These are phyloP conservation scores for Bradypodion ventrale DNA, from an alignment of 2,797 vertebrate species.

Conservation along the genomic window DNA sequence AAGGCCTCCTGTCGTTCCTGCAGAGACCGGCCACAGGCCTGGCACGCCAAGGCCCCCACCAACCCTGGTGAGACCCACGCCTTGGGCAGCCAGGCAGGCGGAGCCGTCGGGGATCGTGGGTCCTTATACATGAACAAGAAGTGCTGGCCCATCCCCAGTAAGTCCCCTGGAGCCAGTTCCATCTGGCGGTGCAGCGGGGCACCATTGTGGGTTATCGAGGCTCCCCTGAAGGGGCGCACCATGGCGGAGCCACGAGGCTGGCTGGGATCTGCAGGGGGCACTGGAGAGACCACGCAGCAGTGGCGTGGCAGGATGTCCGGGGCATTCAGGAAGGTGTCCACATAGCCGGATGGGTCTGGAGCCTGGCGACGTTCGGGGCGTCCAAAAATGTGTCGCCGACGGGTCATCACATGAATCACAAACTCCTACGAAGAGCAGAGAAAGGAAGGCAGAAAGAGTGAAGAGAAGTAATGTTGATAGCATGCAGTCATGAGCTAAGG, in stretches of 20 bases:
- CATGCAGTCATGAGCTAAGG: too few species aligned
- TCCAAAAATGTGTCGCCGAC: constrained; percentile 89
- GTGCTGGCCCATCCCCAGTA: constrained; percentile 88
- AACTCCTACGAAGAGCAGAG: constrained; percentile 80
- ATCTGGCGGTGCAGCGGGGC: constrained; percentile 84
- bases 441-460: neutral
- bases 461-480: too few species aligned
- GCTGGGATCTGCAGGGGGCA: constrained; percentile 58
- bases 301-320: constrained; percentile 89
- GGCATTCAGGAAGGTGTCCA: constrained; percentile 90
- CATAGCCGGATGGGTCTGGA: constrained; percentile 83
- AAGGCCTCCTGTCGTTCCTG: constrained; percentile 88
- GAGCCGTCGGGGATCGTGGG: constrained; percentile 79
- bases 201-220: constrained; percentile 88
- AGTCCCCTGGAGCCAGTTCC: constrained; percentile 85
- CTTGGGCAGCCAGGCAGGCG: constrained; percentile 78
- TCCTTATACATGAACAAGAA: constrained; percentile 93
- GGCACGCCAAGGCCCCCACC: constrained; percentile 70
- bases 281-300: constrained; percentile 72
- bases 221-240: constrained; percentile 87
- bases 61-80: constrained; percentile 64
- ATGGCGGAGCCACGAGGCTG: constrained; percentile 70
- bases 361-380: constrained; percentile 84
- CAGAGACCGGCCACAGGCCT: constrained; percentile 83
- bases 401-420: constrained; percentile 91